Base-by-base conservation (phyloP, 2,797 vertebrate species). In the Pogonophryne albipinna region DNA sequence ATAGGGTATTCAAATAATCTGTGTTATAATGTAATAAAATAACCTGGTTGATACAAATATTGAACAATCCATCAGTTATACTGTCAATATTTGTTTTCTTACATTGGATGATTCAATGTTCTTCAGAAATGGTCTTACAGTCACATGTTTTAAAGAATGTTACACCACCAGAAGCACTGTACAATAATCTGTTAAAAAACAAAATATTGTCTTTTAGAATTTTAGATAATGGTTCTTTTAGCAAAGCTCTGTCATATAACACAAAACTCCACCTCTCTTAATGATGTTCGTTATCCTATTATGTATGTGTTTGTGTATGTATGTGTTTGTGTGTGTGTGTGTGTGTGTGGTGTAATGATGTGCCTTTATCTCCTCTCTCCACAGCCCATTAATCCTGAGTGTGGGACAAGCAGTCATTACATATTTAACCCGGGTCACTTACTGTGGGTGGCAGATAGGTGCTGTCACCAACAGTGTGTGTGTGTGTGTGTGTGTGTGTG, bases 341-440 rank as follows among this genome's bases (percentile, higher is more conserved):
- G 55, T 69, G 34, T 76, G 69, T 64, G 77, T 76, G 57, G 71
- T 38, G 57, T 90, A 94, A 93, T 93, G 91, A 91, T 88, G 80
- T 92, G 88, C 84, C 87, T 91, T 94, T 93, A 95, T 94, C 91
- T 93, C 69, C 15, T 82, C 65, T 84, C 82, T 87, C 84, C 92
- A 92, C 83, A 89, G 92, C 84, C 89, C 90, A 92, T 94, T 94
- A 94, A 93, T 95, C 90, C 89, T 91, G 84, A 92, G 86, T 91
- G 79, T 85, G 85, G 89, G 92, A 94, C 92, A 93, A 91, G 90
- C 90, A 89, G 89, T 90, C 93, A 93, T 92, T 92, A 93, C 84
- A 90, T 87, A 87, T 93, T 94, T 93, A 94, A 94, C 93, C 91
- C 87, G 63, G 86, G 88, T 91, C 89, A 89, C 91, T 91, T 90